Evolutionary conservation across 92 coral and sea anemone species (phyloP).

Genomic region (Zoanthus sansibaricus): DNA sequence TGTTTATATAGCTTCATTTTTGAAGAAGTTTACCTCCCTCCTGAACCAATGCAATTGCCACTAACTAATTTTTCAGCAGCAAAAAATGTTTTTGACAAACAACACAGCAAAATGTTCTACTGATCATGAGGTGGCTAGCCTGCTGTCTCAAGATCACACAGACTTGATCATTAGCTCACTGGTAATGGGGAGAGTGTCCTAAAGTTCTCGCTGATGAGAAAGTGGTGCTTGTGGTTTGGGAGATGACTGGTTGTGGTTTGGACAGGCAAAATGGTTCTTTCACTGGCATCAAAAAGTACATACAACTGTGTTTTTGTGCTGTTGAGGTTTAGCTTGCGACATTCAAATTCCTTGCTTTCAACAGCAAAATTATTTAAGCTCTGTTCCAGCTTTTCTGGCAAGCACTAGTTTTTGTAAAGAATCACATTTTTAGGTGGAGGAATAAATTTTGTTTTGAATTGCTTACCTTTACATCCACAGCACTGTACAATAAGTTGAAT

Average conservation of each 20-base stretch:
- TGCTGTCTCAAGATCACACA: slow-evolving; percentile 13
- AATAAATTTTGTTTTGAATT: not conserved
- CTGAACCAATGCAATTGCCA: too few relatives aligned
- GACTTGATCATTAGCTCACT: not conserved
- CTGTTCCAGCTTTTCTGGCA: too few relatives aligned
- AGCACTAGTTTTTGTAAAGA: too few relatives aligned
- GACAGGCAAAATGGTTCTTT: not conserved
- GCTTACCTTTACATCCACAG: slow-evolving; percentile 96
- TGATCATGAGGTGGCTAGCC: not conserved
- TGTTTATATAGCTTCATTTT: too few relatives aligned
- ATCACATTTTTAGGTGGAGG: not conserved
- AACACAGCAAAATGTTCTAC: not conserved
- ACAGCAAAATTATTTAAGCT: too few relatives aligned
- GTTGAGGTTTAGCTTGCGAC: not conserved
- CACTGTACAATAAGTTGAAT: slow-evolving; percentile 94
- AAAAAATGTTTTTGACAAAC: not conserved
- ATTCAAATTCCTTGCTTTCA: not conserved
- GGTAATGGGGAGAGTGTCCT: not conserved
- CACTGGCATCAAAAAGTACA: too few relatives aligned
- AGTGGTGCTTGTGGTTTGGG: not conserved
- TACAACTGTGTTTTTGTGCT: not conserved
- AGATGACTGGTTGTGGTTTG: not conserved
- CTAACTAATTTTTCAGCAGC: too few relatives aligned
- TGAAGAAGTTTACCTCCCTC: not conserved
- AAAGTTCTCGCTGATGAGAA: not conserved